Base-by-base conservation (phyloP, 2,113 vertebrate species). In the Craseonycteris thonglongyai region DNA sequence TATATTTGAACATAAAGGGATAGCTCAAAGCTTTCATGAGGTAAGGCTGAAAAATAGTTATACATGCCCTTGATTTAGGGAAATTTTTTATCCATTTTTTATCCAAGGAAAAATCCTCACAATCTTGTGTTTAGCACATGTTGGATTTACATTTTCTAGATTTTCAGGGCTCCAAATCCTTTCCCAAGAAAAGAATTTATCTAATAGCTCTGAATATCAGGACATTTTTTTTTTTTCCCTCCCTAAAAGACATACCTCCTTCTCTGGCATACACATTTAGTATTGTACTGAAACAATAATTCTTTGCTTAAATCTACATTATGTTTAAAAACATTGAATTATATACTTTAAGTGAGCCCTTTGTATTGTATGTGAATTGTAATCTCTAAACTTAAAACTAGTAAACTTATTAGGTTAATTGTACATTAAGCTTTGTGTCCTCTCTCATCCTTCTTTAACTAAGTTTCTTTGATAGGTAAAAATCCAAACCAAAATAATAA, bases 1-100 rank as follows among this genome's bases (percentile, higher is more conserved):
- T 96, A 88, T 92, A 97, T 97, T 97, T 90, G 94, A 96, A 95
- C 90, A 93, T 97, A 95, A 96, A 97, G 95, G 93, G 72, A 90
- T 93, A 96, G 87, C 80, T 91, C 80, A 93, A 63, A 49, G 94
- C 96, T 94, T 96, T 97, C 90, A 90, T 93, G 89, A 96, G 89
- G 82, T 96, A 91, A 88, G 69, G 47, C 82, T 88, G 94, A 58
- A 91, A 96, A 96, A 80, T 84, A 93, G 83, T 86, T 88, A 74
- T 61, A 69, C 38, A 35, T 78, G 71, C 56, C 92, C 88, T 87
- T 95, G 76, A 47, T 91, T 97, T 90, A 88, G 7, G 65, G 96
- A 95, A 95, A 94, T 95, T 81, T 94, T 38, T 74, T 65, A 88
- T 69, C 93, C 78, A 68, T 90, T 76, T 96, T 93, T 94, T 75